Evolutionary conservation across 1,140 invertebrate species (phyloP), one percentile per base, ranked within the genome.

Genomic region (Tetramorium parvispinum): DNA sequence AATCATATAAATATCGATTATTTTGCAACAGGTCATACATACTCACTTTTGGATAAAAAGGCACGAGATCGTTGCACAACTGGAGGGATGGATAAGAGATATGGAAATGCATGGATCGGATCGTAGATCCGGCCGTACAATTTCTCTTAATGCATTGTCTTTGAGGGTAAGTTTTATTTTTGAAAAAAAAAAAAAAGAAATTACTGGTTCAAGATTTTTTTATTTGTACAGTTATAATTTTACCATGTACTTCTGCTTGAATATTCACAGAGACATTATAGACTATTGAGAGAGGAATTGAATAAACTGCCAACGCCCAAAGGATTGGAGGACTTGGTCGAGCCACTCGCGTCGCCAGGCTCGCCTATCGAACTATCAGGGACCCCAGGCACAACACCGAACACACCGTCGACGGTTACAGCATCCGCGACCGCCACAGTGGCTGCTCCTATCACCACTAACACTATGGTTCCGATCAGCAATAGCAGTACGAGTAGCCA

Each of bases 41-140:
- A 97, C 97, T 65, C 98, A 99, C 95, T 99, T 99, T 93, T 99
- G 98, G 98, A 96, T 99, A 87, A 99, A 99, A 94, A 96, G 98
- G 46, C 96, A 98, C 89, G 98, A 99, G 95, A 98, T 99, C 88
- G 96, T 98, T 92, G 96, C 96, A 82, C 98, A 99, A 94, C 97
- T 98, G 85, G 97, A 98, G 92, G 96, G 97, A 82, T 99, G 98
- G 98, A 98, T 99, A 90, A 96, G 96, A 78, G 98, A 99, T 91
- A 96, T 98, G 94, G 98, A 98, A 92, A 95, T 95, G 75, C 96
- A 98, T 93, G 96, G 96, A 91, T 96, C 96, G 89, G 97, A 98
- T 95, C 96, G 98, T 93, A 95, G 97, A 92, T 96, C 96, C 87
- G 96, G 96, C 83, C 97, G 97, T 90, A 97, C 96, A 85, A 97